Evolutionary conservation across 2,113 vertebrate species (phyloP), one percentile per base, ranked within the genome.

Genomic region (Numida meleagris): DNA sequence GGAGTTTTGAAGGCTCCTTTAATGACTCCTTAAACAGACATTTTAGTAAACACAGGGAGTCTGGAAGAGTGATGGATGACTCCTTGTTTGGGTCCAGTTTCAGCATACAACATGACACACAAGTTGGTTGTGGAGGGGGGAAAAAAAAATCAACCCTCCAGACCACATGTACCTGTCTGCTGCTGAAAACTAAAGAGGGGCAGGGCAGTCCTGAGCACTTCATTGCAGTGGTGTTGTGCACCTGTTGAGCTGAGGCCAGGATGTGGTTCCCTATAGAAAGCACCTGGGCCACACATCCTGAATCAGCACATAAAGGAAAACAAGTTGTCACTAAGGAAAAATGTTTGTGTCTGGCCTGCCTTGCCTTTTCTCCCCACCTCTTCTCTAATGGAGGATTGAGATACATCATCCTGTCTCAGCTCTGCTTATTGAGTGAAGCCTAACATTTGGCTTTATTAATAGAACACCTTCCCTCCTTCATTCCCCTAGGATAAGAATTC

Each of bases 361-460:
- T 79, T 58, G n/a, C 43, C 48, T 71, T 51, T 27, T 18, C 38
- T 40, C 7, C 12, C 72, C 42, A 34, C 74, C 81, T 25, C 13
- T 83, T 77, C 76, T 88, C 57, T 77, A 93, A 77, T 23, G 3
- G 14, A 27, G 27, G 9, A 66, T 11, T 67, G 66, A 10, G 40
- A 45, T 76, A 25, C n/a, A 84, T 94, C 38, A 84, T 50, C n/a
- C 29, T 94, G 68, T 38, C 67, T 77, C 53, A 95, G 80, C 19
- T 65, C 74, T 90, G 55, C 51, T 40, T 82, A 87, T 70, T 68
- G 61, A 89, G 76, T 91, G 59, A 94, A 94, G 38, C 59, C 65
- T 86, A 92, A 86, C 82, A 57, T 88, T 91, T 93, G 57, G 74
- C 72, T 89, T 94, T 89, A 89, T 90, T 88, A 95, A 86, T 72